Base-by-base conservation (phyloP, 2,888 invertebrate species). In the Lasioglossum pauxillum region DNA sequence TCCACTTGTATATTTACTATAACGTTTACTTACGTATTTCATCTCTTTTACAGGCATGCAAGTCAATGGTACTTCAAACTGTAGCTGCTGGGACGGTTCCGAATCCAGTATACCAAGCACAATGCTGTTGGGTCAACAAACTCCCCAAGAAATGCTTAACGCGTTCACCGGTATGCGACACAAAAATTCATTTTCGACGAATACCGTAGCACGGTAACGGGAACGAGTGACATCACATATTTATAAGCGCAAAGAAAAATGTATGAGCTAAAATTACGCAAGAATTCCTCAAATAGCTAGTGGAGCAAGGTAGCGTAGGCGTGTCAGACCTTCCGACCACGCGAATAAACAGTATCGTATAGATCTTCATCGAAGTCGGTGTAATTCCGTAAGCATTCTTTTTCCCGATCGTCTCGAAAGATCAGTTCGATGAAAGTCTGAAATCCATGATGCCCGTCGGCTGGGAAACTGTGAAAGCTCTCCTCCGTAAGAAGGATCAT, bases 101-200 rank as follows among this genome's bases (percentile, higher is more conserved):
- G 95, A 95, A 87, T 92, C 93, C 44, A 92, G 89, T 82, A 92
- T 95, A 89, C 95, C 95, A 44, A 95, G 93, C 84, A 95, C 95
- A 78, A 95, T 95, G 95, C 85, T 95, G 91, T 89, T 95, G 86
- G 95, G 95, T 85, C 95, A 95, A 88, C 95, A 95, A 92, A 94
- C 93, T 86, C 94, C 95, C 57, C 95, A 95, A 88, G 95, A 95
- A 89, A 93, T 95, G 89, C 92, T 94, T 86, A 93, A 92, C 90
- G 94, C 94, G 78, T 95, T 95, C 80, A 93, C 94, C 82, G 95
- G 95, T 95, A 83, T 79, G 91, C 90, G 83, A 80, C 64, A 69
- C 0, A 75, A 81, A 14, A 79, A 79, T 60, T 82, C 14, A 16
- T 64, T 53, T 75, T 27, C 35, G 27, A 5, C 44, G 35, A n/a